Base-by-base conservation (phyloP, 1,140 invertebrate species). In the Nymphalis io region DNA sequence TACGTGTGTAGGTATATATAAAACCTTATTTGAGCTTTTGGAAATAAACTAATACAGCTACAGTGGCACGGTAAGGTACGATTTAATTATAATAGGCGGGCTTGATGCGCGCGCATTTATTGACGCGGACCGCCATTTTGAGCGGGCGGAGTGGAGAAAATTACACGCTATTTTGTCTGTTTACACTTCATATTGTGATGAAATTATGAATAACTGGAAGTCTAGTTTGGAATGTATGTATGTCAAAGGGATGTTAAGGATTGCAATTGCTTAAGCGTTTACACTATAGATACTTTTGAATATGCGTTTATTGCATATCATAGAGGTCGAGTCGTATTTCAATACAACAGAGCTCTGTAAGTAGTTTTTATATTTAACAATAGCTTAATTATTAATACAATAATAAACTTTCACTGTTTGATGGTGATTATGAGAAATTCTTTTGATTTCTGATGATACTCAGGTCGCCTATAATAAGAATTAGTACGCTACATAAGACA, bases 61-160 rank as follows among this genome's bases (percentile, higher is more conserved):
- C 60, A 62, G 60, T 51, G 55, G n/a, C 33, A 16, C 27, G 27
- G 27, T 33, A 15, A 33, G 53, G 55, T 58, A 53, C 16, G 53
- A 39, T 65, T 53, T 69, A 61, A 65, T 60, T 65, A 57, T 65
- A 55, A 66, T 48, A 66, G 63, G 69, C 69, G 69, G 59, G 63
- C 53, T 48, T 27, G 69, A 18, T 71, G 69, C 69, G 69, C 69
- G 69, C 69, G 69, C 69, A 71, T 66, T 55, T 71, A 71, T 71
- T 63, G 69, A 71, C 69, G 63, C 58, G 63, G 21, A 48, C 64
- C 63, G 69, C 69, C 69, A 71, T 71, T 71, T 71, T 71, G 69
- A 55, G 39, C 59, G 48, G 27, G 33, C 40, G 44, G 66, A 71
- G 58, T 71, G 69, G 63, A 57, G 20, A 57, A 51, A 58, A 71